Percentiles rank a stretch among this genome's conserved stretches.
These are phyloP conservation scores for Sylvia borin DNA, from an alignment of 2,797 vertebrate species.

Conservation along the genomic window DNA sequence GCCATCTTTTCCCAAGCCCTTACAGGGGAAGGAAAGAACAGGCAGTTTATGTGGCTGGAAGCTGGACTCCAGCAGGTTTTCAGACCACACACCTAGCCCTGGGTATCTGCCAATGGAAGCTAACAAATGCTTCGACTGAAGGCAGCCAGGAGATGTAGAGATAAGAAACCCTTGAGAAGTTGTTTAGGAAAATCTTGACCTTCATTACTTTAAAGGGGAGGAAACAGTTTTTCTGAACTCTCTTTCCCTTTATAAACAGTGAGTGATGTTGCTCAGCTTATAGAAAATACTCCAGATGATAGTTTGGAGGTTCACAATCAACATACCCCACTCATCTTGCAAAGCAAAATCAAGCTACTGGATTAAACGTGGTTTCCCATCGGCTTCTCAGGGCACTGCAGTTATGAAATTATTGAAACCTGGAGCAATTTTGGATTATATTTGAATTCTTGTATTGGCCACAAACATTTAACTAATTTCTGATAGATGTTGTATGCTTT, in stretches of 20 bases:
- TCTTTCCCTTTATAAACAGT: background rate
- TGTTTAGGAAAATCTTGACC: background rate
- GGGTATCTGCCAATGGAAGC: background rate
- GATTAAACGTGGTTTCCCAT: background rate
- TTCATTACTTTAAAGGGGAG: background rate
- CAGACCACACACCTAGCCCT: conserved; percentile 23
- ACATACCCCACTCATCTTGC: background rate
- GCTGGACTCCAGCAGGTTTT: background rate
- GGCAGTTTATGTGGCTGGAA: conserved; percentile 3
- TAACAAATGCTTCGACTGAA: background rate
- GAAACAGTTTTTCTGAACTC: background rate
- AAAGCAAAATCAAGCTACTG: background rate
- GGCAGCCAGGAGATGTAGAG: background rate
- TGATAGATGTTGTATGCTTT: background rate
- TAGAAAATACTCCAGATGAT: background rate
- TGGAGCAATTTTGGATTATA: background rate
- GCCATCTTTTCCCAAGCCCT: background rate
- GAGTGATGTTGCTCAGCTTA: background rate
- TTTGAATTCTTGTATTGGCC: background rate
- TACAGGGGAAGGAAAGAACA: conserved; percentile 26
- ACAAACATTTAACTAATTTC: background rate
- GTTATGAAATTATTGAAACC: background rate
- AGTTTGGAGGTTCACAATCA: background rate
- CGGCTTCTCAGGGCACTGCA: background rate
- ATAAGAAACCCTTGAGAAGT: background rate